Evolutionary conservation across 2,113 vertebrate species (phyloP), one percentile per base, ranked within the genome.

Genomic region (Campylomormyrus tamandua): DNA sequence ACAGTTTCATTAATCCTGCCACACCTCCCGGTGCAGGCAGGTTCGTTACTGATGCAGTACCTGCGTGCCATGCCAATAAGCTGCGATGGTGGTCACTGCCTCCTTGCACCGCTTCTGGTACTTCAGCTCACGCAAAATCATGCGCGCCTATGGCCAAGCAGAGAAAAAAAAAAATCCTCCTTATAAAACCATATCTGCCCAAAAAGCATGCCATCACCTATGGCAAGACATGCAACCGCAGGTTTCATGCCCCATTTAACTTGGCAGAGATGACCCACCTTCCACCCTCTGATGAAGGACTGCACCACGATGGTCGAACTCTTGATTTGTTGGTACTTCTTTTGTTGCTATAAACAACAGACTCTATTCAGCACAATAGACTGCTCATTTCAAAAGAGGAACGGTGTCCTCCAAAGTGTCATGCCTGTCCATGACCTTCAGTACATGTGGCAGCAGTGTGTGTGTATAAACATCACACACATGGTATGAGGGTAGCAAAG

Each of bases 211-310:
- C n/a, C 39, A 45, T 21, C 77, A 45, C 39, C 77, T 45, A 45
- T 46, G 80, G 39, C 35, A 83, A 56, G 35, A 39, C 31, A 9
- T 19, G 77, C 19, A 19, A 39, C 31, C 17, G 27, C 80, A 83
- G 80, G 35, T 24, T 8, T 83, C 0, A 24, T 45, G 83, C 31
- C 0, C 74, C 74, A 48, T 13, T 87, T 1, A 1, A 48, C 24
- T 31, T 87, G 84, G 10, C 24, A 21, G 17, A 42, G 87, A 39
- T 27, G 27, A 95, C 97, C 91, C 91, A 99, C 98, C 98, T 99
- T 98, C 98, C 98, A 99, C 45, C 98, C 98, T 92, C 98, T 95
- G 94, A 97, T 97, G 91, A 97, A 99, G 0, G 98, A 99, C 96
- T 99, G 98, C 49, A 99, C 94, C 88, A 97, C 92, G 9, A 98